Conservation (phyloP, 2,113 vertebrate genomes). For the Silurus meridionalis region DNA sequence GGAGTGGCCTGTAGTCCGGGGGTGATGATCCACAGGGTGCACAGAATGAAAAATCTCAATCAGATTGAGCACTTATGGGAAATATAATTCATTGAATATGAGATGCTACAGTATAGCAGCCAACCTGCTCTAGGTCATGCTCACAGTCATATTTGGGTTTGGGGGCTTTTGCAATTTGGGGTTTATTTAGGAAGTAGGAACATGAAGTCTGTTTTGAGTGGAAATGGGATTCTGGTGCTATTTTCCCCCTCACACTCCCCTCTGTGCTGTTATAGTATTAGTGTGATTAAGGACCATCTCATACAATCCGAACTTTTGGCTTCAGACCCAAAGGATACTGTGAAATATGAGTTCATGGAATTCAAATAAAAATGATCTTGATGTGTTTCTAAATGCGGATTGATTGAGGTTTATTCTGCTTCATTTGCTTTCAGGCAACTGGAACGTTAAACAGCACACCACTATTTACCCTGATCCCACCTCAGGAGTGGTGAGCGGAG, state of each 20-base stretch:
- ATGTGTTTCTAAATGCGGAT: neutral
- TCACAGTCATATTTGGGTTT: neutral
- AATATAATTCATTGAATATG: neutral
- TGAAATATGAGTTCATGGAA: neutral
- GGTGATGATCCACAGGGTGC: neutral
- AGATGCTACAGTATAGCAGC: constrained; percentile 1
- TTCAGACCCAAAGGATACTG: neutral
- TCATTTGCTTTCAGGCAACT: neutral
- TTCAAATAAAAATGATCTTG: neutral
- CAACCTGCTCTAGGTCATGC: neutral
- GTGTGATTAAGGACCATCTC: neutral
- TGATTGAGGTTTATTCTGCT: neutral
- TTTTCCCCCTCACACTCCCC: neutral
- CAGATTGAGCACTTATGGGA: neutral
- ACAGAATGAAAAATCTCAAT: neutral
- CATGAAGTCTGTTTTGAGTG: neutral
- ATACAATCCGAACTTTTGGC: neutral
- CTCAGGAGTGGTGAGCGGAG: neutral
- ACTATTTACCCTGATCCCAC: neutral
- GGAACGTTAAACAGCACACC: neutral
- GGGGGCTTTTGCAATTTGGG: neutral
- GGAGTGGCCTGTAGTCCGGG: neutral
- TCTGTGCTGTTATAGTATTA: neutral
- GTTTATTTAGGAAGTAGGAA: neutral
- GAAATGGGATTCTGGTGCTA: neutral